Evolutionary conservation across 2,113 vertebrate genomes (phyloP), one percentile per base, ranked within the genome.

Genomic region (Salvelinus alpinus): DNA sequence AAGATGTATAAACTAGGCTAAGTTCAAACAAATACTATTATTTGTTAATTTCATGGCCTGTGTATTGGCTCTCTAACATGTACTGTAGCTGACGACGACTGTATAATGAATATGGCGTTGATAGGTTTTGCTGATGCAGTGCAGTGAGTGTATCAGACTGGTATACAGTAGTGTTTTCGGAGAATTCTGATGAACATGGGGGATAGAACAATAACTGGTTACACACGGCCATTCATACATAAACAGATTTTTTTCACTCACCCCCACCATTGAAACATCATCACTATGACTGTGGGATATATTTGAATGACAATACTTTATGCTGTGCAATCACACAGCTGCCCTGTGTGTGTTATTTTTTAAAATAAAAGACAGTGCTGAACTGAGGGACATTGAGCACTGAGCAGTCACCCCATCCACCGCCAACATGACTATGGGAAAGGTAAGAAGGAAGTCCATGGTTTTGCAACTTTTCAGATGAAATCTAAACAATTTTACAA

Each of bases 241-340:
- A 84, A 83, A 84, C 86, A 85, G 78, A 80, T 80, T 79, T 72
- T 75, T 72, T 70, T 48, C 16, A 24, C 73, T 11, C 70, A 51
- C 57, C 59, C n/a, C 72, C 65, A 66, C 71, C 68, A 38, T 69
- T 38, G 82, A 84, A 86, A 72, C 74, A 85, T 77, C 87, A 84
- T 80, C 78, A 29, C 81, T 62, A 80, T 47, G 73, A 44, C 51
- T 54, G 64, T 44, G 79, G 64, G 54, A 78, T 76, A 67, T 75
- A 90, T 89, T 91, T 88, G 73, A 88, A 89, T 91, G 86, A 91
- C 88, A 91, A 91, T 89, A 79, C 86, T 88, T 91, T 88, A 86
- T 88, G 89, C 89, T 90, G 88, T 83, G 89, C 83, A 89, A 90
- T 88, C 90, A 90, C 68, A 82, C 75, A 60, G 82, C 82, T 72